These are phyloP conservation scores for Acipenser ruthenus DNA, from an alignment of 2,797 vertebrate genomes.

Conservation along the genomic window DNA sequence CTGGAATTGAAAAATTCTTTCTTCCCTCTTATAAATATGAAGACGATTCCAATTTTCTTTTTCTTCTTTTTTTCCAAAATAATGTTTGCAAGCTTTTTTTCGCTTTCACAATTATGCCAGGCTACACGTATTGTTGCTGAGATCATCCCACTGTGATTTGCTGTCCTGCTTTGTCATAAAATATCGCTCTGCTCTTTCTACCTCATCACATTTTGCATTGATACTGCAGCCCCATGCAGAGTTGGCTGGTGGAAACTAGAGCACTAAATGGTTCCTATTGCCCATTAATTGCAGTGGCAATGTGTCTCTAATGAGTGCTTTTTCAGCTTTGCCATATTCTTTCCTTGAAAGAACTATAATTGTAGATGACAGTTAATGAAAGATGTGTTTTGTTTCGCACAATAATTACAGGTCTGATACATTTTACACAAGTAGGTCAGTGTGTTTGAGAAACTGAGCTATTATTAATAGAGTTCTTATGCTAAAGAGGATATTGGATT, in stretches of 20 bases:
- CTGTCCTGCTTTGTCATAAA: slow-evolving; percentile 14
- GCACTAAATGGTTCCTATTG: slow-evolving; percentile 42
- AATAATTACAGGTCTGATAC: too few species aligned
- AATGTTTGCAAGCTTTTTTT: not conserved
- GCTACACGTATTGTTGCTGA: not conserved
- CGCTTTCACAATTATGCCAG: not conserved
- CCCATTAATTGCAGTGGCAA: slow-evolving; percentile 62
- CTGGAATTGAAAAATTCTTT: too few species aligned
- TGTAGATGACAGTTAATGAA: too few species aligned
- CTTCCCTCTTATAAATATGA: too few species aligned
- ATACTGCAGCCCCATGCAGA: slow-evolving; percentile 34
- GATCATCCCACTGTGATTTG: not conserved
- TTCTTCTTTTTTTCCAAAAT: not conserved
- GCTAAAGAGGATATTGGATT: too few species aligned
- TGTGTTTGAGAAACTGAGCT: too few species aligned
- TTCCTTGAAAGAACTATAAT: not conserved
- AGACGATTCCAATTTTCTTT: too few species aligned
- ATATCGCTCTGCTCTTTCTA: slow-evolving; percentile 21
- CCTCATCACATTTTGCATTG: slow-evolving; percentile 29
- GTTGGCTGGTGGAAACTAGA: slow-evolving; percentile 57
- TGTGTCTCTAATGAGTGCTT: slow-evolving; percentile 60
- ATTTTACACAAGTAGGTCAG: too few species aligned
- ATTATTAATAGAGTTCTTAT: too few species aligned
- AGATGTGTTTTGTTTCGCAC: too few species aligned
- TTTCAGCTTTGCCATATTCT: slow-evolving; percentile 34